Base-by-base conservation (phyloP, 1,140 invertebrate species). In the Spodoptera frugiperda region DNA sequence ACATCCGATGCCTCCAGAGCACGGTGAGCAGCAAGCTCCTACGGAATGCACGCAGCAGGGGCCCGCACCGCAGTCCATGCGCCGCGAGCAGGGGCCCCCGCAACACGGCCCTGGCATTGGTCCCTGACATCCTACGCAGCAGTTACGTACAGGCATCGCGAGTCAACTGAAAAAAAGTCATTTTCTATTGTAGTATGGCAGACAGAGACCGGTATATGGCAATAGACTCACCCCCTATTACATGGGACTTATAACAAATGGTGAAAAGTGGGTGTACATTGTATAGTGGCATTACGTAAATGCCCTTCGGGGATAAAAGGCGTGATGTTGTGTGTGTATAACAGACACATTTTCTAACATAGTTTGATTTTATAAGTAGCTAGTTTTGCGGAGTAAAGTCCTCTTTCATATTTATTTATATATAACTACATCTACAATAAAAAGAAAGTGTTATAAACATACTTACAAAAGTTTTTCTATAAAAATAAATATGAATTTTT, bases 111-210 rank as follows among this genome's bases (percentile, higher is more conserved):
- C 88, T 0, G 78, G 46, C 85, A 91, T 87, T 0, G 86, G 87
- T n/a, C 90, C 90, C 54, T 93, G 89, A 70, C 91, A 93, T 3
- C 90, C 89, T 3, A 87, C 72, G 57, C 91, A 93, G 68, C 90
- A 92, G 65, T 91, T 91, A 30, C 86, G 87, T 12, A 93, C 89
- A 6, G 89, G 88, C 91, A 92, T 93, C 44, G 46, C 59, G 72
- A 21, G 30, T 65, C 39, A 53, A 19, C 72, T 75, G 48, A 12
- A 39, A 75, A 63, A 65, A 17, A 55, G 8, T 9, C 10, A 33
- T 54, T 54, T n/a, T 11, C 15, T 14, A 54, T 17, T 3, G 21
- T 33, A 15, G 3, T 17, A 8, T 39, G 8, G 9, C 33, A 39
- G 33, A n/a, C n/a, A n/a, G n/a, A n/a, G n/a, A n/a, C n/a, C n/a